Base-by-base conservation (phyloP, 1,140 invertebrate genomes). In the Tetragonula clypearis region DNA sequence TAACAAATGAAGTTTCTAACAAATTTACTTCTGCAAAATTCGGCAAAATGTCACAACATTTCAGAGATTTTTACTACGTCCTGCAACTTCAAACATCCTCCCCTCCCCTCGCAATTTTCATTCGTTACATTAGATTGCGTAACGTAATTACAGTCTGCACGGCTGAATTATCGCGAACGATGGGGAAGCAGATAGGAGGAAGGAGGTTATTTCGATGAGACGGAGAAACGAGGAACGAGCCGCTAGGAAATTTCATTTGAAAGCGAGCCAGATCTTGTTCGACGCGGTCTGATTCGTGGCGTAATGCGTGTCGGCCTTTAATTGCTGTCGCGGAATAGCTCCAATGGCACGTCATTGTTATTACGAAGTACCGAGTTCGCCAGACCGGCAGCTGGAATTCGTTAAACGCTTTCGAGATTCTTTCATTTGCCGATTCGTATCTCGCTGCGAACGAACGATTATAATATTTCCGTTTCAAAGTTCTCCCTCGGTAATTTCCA, bases 271-370 rank as follows among this genome's bases (percentile, higher is more conserved):
- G 76, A 79, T 80, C 69, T 35, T 35, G 19, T 71, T 26, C 65
- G 68, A 26, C 68, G 17, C 66, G 55, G 65, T 83, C 76, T 60
- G 81, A 89, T 89, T 89, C 88, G 73, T 77, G 68, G 60, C 79
- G 77, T 62, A 89, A 79, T 84, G 49, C 76, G 69, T 82, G 84
- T 74, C 81, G 41, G 58, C 62, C 80, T 90, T 68, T 90, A 90
- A 90, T 90, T 90, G 82, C 82, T 71, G 85, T 75, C 86, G 71
- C 68, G 79, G 55, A 90, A 90, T 90, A 90, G 74, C 77, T 90
- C 65, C 75, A 60, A 90, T 82, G 86, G 68, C 76, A 88, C 88
- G 89, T 90, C 89, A 90, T 86, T 90, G 80, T 90, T 90, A 90
- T 90, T 90, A 88, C 58, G 82, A 86, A 87, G 79, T 49, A 49